A percentile compares a stretch with the other conserved stretches of the same genome.
phyloP scores from a whole-genome alignment of 2,113 vertebrate species.

The Sarotherodon lohbergeri region DNA sequence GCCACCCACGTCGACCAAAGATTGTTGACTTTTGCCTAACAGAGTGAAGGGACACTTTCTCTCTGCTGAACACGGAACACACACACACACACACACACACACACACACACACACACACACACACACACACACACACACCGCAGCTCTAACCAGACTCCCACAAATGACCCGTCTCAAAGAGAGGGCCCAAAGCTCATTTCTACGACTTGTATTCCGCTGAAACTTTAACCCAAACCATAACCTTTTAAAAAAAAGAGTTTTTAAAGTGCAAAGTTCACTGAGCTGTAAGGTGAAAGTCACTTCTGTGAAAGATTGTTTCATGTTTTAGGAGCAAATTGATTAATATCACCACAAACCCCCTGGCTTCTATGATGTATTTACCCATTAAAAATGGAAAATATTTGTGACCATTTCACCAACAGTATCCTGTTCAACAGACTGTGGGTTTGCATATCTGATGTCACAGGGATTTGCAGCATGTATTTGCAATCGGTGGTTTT shows the following conservation, averaged over 20 bases:
- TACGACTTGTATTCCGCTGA: rapidly evolving
- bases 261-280: background rate
- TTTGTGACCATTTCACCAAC: background rate
- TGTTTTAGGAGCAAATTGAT: background rate
- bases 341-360: background rate
- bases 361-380: background rate
- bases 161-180: background rate
- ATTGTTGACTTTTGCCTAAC: background rate
- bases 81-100: rapidly evolving
- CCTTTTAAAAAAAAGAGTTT: background rate
- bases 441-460: background rate
- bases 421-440: background rate
- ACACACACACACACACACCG: background rate
- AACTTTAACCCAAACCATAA: background rate
- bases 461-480: background rate
- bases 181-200: background rate
- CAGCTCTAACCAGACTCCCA: background rate
- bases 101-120: rapidly evolving
- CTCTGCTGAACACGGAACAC: background rate
- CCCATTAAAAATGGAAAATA: background rate
- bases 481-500: background rate
- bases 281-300: background rate
- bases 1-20: background rate
- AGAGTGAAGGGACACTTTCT: background rate
- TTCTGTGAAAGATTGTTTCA: background rate